A percentile compares a stretch with the other conserved stretches of the same genome.
These are phyloP conservation scores for Drosophila cracens DNA, from an alignment of 2,888 invertebrate species.

Conservation along the genomic window DNA sequence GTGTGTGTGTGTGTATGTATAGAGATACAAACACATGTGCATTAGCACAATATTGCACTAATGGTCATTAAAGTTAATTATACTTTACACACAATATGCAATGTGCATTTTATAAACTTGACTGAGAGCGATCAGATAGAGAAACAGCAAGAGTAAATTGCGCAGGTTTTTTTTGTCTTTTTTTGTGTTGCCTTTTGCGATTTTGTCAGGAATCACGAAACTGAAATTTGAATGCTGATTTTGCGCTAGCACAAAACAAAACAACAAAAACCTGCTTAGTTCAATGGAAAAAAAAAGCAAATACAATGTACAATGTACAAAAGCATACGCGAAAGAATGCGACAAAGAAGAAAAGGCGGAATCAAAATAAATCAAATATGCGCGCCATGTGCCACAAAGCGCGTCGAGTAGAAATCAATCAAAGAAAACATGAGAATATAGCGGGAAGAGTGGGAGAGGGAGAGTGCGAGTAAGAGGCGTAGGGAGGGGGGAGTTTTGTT, in stretches of 20 bases:
- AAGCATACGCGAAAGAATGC: conserved; percentile 47
- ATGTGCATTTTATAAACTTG: conserved; percentile 18
- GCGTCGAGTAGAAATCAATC: conserved; percentile 40
- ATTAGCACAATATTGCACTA: conserved; percentile 4
- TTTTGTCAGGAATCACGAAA: conserved; percentile 49
- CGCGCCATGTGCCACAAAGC: conserved; percentile 17
- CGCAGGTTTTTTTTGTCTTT: conserved; percentile 4
- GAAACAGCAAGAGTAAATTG: conserved; percentile 11
- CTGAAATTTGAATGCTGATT: conserved; percentile 49
- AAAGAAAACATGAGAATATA: conserved; percentile 22
- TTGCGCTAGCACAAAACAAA: conserved; percentile 56
- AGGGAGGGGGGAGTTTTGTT: conserved; percentile 2
- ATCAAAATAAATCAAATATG: conserved; percentile 38
- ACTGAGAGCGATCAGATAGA: conserved; percentile 6
- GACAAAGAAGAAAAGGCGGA: conserved; percentile 30
- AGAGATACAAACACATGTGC: conserved; percentile 8
- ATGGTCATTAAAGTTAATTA: conserved; percentile 20
- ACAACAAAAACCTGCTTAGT: conserved; percentile 43
- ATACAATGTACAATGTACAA: conserved; percentile 2
- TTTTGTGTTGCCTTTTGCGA: conserved; percentile 36
- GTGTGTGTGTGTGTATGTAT: conserved; percentile 5
- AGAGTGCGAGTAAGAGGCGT: neutral
- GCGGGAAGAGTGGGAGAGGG: neutral
- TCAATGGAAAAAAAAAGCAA: conserved; percentile 10
- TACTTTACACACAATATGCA: neutral